Evolutionary conservation across 1,140 invertebrate species (phyloP).

Genomic region (Danaus plexippus): DNA sequence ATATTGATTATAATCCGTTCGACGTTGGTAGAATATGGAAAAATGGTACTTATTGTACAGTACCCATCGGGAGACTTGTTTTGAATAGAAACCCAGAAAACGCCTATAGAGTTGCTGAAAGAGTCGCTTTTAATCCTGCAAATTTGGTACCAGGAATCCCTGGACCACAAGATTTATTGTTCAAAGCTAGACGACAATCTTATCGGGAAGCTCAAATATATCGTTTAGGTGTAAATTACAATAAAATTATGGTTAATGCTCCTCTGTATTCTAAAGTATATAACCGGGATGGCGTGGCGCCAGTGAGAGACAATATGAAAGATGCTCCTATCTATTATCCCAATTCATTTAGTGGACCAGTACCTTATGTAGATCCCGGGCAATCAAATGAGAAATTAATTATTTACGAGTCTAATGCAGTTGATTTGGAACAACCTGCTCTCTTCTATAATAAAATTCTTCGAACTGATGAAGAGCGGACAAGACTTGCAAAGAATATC

Average conservation of each 20-base stretch:
- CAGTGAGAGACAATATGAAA: constrained; percentile 74
- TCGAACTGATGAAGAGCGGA: constrained; percentile 24
- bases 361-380: constrained; percentile 36
- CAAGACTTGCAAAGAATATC: constrained; percentile 35
- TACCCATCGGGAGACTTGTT: constrained; percentile 86
- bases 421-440: constrained; percentile 37
- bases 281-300: constrained; percentile 77
- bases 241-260: constrained; percentile 91
- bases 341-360: constrained; percentile 90
- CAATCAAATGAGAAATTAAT: constrained; percentile 26
- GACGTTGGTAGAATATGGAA: constrained; percentile 84
- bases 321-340: constrained; percentile 94
- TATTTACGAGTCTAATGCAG: constrained; percentile 30
- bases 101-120: constrained; percentile 89
- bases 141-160: constrained; percentile 90
- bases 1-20: constrained; percentile 74
- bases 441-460: constrained; percentile 41
- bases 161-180: constrained; percentile 87
- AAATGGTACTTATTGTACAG: constrained; percentile 84
- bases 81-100: constrained; percentile 87
- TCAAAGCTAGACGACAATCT: constrained; percentile 87
- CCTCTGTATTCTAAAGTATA: constrained; percentile 76
- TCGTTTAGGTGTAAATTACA: constrained; percentile 87
- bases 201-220: constrained; percentile 91
- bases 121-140: constrained; percentile 87